These are phyloP conservation scores for Scolopax rusticola DNA, from an alignment of 2,797 vertebrate genomes.

Conservation along the genomic window DNA sequence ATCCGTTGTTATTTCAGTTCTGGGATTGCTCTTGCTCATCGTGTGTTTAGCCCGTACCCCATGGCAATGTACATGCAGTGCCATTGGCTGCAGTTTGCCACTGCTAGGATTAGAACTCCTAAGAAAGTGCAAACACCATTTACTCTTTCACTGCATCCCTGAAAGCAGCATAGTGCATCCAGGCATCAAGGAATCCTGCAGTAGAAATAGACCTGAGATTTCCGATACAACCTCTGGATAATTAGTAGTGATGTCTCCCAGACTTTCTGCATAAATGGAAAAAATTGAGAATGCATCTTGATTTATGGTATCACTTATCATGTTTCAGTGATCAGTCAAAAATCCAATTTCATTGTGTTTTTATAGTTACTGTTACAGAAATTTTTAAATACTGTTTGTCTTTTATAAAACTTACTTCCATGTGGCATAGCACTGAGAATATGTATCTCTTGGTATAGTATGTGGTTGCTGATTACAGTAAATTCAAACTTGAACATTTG, in stretches of 20 bases:
- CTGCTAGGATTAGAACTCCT: not conserved
- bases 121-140: not conserved
- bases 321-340: not conserved
- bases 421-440: not conserved
- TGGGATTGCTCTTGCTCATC: conserved; percentile 19
- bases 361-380: not conserved
- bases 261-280: not conserved
- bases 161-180: not conserved
- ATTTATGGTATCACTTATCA: not conserved
- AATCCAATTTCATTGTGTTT: not conserved
- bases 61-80: not conserved
- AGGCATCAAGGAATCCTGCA: not conserved
- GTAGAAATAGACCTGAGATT: not conserved
- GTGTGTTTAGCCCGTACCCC: not conserved
- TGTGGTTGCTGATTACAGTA: not conserved
- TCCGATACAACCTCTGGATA: not conserved
- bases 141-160: not conserved
- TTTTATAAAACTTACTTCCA: not conserved
- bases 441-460: not conserved
- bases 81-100: not conserved
- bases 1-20: conserved; percentile 19
- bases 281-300: not conserved
- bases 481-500: not conserved
- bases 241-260: not conserved
- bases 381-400: not conserved